These are phyloP conservation scores for Andrena dorsata DNA, from an alignment of 2,888 invertebrate species.

Conservation along the genomic window DNA sequence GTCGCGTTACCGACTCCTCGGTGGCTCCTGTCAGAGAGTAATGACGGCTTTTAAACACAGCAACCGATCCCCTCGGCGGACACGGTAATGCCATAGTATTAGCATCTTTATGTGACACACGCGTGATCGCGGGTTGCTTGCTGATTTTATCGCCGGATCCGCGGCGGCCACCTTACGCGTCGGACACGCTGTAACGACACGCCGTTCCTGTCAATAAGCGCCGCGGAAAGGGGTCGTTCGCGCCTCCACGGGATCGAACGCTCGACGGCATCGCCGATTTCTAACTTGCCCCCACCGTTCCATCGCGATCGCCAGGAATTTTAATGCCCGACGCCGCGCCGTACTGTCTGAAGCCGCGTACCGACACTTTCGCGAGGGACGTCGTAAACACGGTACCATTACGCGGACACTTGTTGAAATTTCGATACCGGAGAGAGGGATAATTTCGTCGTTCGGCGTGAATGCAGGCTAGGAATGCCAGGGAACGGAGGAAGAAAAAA, in stretches of 20 bases:
- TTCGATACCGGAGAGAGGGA: not conserved
- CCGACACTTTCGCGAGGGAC: not conserved
- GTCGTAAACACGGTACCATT: conserved; percentile 10
- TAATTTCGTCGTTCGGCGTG: not conserved
- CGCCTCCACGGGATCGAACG: conserved; percentile 5
- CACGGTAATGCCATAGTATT: conserved; percentile 73
- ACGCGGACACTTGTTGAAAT: not conserved
- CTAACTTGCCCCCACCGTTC: not conserved
- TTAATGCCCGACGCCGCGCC: conserved; percentile 6
- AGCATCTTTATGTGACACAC: conserved; percentile 70
- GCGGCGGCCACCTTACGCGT: conserved; percentile 48
- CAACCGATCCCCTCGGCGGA: conserved; percentile 69
- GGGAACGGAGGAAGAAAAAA: not conserved
- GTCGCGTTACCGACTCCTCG: conserved; percentile 48
- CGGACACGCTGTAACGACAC: conserved; percentile 52
- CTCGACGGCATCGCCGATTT: not conserved
- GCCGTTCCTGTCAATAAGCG: conserved; percentile 52
- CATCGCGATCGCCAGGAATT: conserved; percentile 12
- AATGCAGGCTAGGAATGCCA: not conserved
- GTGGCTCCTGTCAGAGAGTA: conserved; percentile 69
- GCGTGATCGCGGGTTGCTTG: conserved; percentile 23
- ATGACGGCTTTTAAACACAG: conserved; percentile 70
- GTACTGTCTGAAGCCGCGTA: not conserved
- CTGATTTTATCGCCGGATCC: conserved; percentile 64
- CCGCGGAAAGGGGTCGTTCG: conserved; percentile 18